A percentile compares a stretch with the other conserved stretches of the same genome.
These are phyloP conservation scores for Cyprinella venusta DNA, from an alignment of 2,797 vertebrate species.

Conservation along the genomic window DNA sequence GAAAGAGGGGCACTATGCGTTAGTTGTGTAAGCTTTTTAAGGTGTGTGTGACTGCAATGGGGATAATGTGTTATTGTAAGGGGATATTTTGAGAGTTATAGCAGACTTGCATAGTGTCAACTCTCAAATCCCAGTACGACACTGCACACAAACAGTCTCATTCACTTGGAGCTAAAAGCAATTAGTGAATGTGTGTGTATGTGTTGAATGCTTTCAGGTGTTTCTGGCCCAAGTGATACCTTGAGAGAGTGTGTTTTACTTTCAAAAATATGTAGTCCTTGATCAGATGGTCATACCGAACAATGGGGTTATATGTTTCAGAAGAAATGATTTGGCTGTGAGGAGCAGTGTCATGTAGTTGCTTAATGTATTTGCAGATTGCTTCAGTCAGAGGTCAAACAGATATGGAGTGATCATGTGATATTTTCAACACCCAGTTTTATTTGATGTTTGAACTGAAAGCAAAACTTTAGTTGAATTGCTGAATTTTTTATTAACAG, in stretches of 20 bases:
- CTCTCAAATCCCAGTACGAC: slow-evolving; percentile 55
- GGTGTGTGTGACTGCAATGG: slow-evolving; percentile 44
- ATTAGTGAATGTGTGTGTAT: slow-evolving; percentile 40
- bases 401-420: neutral
- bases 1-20: slow-evolving; percentile 59
- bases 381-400: neutral
- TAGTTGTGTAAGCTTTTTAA: slow-evolving; percentile 58
- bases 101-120: slow-evolving; percentile 62
- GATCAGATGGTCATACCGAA: neutral
- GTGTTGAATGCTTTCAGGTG: slow-evolving; percentile 59
- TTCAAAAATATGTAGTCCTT: neutral
- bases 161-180: slow-evolving; percentile 58
- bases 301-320: neutral
- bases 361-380: neutral
- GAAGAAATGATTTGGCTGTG: neutral
- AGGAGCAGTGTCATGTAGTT: neutral
- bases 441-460: neutral
- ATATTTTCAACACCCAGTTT: neutral
- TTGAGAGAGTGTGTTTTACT: slow-evolving; percentile 8
- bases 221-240: slow-evolving; percentile 41
- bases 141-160: slow-evolving; percentile 70
- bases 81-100: slow-evolving; percentile 67
- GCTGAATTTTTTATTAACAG: neutral
- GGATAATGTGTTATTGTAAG: slow-evolving; percentile 72
- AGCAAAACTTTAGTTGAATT: neutral